phyloP scores from a whole-genome alignment of 2,888 invertebrate genomes.

The Acleris literana region DNA sequence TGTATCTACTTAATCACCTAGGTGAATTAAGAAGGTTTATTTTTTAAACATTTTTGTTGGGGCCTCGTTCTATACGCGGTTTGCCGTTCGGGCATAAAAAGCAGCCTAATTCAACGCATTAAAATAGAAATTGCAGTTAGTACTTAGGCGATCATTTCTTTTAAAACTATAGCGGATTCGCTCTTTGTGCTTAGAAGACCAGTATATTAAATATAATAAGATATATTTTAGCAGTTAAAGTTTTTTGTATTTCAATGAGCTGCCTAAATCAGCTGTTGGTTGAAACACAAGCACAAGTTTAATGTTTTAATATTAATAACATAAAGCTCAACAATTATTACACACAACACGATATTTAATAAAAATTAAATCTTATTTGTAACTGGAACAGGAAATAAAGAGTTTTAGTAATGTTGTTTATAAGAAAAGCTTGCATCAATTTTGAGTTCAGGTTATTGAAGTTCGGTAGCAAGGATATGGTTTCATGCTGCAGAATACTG shows the following conservation, averaged over 20 bases:
- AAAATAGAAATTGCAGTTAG: too few relatives aligned
- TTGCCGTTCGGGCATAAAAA: too few relatives aligned
- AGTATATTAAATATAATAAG: too few relatives aligned
- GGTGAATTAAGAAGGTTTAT: too few relatives aligned
- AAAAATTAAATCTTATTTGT: slow-evolving; percentile 16
- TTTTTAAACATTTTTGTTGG: too few relatives aligned
- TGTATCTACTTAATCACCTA: too few relatives aligned
- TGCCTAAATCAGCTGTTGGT: slow-evolving; percentile 42
- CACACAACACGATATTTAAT: slow-evolving; percentile 21
- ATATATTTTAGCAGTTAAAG: slow-evolving; percentile 26
- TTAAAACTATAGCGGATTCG: too few relatives aligned
- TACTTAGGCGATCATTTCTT: too few relatives aligned
- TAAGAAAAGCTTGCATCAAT: slow-evolving; percentile 17
- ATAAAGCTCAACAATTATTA: slow-evolving; percentile 54
- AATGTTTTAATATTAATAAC: slow-evolving; percentile 56
- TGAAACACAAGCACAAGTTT: slow-evolving; percentile 55
- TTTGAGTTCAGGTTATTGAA: not conserved
- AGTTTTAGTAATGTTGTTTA: slow-evolving; percentile 3
- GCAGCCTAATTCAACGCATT: too few relatives aligned
- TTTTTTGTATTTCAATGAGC: slow-evolving; percentile 29
- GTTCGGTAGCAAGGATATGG: not conserved
- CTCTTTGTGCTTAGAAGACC: too few relatives aligned
- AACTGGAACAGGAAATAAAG: slow-evolving; percentile 19
- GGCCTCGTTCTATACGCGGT: too few relatives aligned
- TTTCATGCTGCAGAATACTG: too few relatives aligned